Conservation (phyloP, 2,888 invertebrate species). For the Fragum fragum region DNA sequence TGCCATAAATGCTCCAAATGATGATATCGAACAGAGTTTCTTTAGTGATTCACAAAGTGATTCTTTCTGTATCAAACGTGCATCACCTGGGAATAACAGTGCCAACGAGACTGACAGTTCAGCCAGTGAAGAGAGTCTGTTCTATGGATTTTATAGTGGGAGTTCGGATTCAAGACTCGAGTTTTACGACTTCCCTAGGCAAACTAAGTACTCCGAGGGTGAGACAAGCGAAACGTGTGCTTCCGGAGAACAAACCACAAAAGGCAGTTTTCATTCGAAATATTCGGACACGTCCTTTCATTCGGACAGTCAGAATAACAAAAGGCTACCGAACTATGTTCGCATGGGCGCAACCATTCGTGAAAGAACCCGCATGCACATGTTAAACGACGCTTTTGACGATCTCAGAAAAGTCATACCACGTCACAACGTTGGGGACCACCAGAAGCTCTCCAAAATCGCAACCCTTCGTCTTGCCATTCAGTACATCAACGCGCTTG, state of each 20-base stretch:
- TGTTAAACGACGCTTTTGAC: conserved; percentile 86
- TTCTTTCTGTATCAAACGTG: too few species aligned
- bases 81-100: too few species aligned
- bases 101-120: too few species aligned
- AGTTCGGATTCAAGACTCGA: not conserved
- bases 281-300: not conserved
- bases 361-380: conserved; percentile 86
- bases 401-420: conserved; percentile 85
- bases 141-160: conserved; percentile 3
- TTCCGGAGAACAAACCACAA: too few species aligned
- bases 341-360: conserved; percentile 83
- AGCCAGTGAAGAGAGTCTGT: not conserved
- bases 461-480: conserved; percentile 86
- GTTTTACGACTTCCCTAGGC: not conserved
- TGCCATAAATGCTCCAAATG: too few species aligned
- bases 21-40: too few species aligned
- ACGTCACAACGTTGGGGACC: conserved; percentile 84
- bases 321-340: conserved; percentile 57
- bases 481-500: conserved; percentile 85
- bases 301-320: not conserved
- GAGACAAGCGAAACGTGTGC: not conserved
- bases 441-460: conserved; percentile 86
- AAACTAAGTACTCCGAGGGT: not conserved
- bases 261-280: too few species aligned
- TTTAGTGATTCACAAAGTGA: too few species aligned